phyloP scores from a whole-genome alignment of 2,797 vertebrate genomes.

The Chaenodraco wilsoni region DNA sequence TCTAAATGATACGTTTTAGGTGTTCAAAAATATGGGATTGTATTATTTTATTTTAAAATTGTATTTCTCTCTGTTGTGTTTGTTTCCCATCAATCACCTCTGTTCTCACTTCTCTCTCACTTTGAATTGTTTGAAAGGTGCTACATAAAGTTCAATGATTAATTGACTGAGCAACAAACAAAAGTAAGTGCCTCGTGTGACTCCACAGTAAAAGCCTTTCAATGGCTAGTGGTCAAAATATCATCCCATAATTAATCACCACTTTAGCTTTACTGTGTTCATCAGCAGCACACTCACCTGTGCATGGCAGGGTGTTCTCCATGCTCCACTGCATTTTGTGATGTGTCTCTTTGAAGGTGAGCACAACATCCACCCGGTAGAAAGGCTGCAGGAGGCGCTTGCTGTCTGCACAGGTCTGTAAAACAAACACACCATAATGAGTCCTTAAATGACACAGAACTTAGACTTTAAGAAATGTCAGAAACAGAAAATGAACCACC shows the following conservation, averaged over 20 bases:
- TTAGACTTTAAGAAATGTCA: conserved; percentile 4
- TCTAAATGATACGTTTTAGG: neutral
- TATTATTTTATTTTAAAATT: neutral
- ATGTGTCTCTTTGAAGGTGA: conserved; percentile 80
- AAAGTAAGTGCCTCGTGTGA: conserved; percentile 50
- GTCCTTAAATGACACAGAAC: neutral
- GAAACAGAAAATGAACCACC: neutral
- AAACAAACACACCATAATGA: conserved; percentile 54
- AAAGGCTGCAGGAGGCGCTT: conserved; percentile 66
- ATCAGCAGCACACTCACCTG: conserved; percentile 73
- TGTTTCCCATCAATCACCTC: conserved; percentile 12
- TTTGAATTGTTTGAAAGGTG: conserved; percentile 35
- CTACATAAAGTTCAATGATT: conserved; percentile 41
- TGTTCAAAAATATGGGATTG: neutral
- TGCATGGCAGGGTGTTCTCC: conserved; percentile 80
- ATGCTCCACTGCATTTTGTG: conserved; percentile 81
- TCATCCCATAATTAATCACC: conserved; percentile 72
- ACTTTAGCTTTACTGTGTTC: conserved; percentile 71
- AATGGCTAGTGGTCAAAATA: conserved; percentile 65
- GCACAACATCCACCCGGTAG: conserved; percentile 77
- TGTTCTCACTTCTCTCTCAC: conserved; percentile 25
- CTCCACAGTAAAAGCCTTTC: conserved; percentile 56
- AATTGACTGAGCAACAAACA: conserved; percentile 60
- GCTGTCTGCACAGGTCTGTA: conserved; percentile 67
- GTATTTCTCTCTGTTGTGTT: neutral